Evolutionary conservation across 2,113 vertebrate genomes (phyloP), one percentile per base, ranked within the genome.

Genomic region (Cynoglossus semilaevis): DNA sequence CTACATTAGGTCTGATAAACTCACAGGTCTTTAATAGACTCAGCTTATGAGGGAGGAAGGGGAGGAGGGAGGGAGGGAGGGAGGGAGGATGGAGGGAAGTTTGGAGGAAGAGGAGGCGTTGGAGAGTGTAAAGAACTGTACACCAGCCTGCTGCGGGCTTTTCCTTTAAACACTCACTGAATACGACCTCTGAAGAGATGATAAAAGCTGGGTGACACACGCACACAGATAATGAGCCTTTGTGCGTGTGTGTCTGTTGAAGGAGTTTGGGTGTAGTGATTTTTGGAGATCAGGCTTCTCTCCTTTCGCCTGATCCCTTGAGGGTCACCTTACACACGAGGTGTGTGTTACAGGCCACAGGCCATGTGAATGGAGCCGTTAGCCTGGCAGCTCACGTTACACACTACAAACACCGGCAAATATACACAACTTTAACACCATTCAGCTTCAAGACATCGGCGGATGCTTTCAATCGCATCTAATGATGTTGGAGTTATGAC

Each of bases 1-100:
- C 68, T 80, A 87, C 76, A 69, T 83, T 63, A 72, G 48, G 76
- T 66, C 76, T 86, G 87, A 89, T 88, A 89, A 85, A 88, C 80
- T 72, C 61, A 63, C 69, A 57, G 70, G 79, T 74, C 67, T 88
- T 87, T 79, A 88, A 84, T 81, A 77, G 76, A 63, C 85, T 70
- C 77, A 36, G 82, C 57, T 29, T 29, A 29, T 29, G 22, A 29
- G 6, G 22, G 22, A 29, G 22, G 3, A 40, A 70, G 63, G 43
- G 55, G 52, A 55, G 50, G 57, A 34, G 34, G 59, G 22, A 47
- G n/a, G 10, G 17, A 6, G 53, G 48, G 44, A 22, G 29, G 15
- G 59, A 37, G 3, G 13, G 41, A 8, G 36, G 22, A 29, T 29
- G 22, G 22, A 29, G 22, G 22, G 40, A 70, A 66, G 43, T 52